Evolutionary conservation across 1,140 invertebrate genomes (phyloP), one percentile per base, ranked within the genome.

Genomic region (Cephus cinctus): DNA sequence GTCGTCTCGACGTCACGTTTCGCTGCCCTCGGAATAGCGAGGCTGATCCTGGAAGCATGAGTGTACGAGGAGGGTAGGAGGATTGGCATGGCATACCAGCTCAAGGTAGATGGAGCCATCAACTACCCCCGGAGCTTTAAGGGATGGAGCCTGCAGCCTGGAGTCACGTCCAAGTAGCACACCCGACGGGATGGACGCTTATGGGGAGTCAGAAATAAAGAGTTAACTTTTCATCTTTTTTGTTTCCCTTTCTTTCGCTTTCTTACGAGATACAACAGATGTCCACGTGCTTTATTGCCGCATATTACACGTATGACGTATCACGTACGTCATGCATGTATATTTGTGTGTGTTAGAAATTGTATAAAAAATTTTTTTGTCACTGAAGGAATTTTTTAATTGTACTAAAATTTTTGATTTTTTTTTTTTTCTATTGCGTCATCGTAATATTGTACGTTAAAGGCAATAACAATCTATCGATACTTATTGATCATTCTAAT

Each of bases 171-270:
- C 34, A 14, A 14, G 34, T 15, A 36, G 8, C 34, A 36, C 34
- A 12, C 34, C 34, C 34, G 15, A 36, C 14, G 34, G 34, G 34
- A 36, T 18, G 34, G 34, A 36, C 34, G 15, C 14, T 36, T 36
- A 36, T 36, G 34, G 34, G 34, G 34, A 36, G 34, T 18, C 14
- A 36, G 34, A 36, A 36, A 36, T 36, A 36, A 36, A 36, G 34
- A 36, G 34, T 36, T 36, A 36, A 36, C 14, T 15, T 36, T 36
- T 36, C 19, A 15, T 15, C 19, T 2, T 12, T 18, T 14, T 36
- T 8, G 34, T 36, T 11, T 2, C 5, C 3, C 15, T 36, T 36
- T 36, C 18, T 36, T 36, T 36, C 12, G 25, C n/a, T 8, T 36
- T 36, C 34, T 36, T n/a, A n/a, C n/a, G n/a, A n/a, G n/a, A n/a